Conservation (phyloP, 2,797 vertebrate species). For the Babyrousa celebensis region DNA sequence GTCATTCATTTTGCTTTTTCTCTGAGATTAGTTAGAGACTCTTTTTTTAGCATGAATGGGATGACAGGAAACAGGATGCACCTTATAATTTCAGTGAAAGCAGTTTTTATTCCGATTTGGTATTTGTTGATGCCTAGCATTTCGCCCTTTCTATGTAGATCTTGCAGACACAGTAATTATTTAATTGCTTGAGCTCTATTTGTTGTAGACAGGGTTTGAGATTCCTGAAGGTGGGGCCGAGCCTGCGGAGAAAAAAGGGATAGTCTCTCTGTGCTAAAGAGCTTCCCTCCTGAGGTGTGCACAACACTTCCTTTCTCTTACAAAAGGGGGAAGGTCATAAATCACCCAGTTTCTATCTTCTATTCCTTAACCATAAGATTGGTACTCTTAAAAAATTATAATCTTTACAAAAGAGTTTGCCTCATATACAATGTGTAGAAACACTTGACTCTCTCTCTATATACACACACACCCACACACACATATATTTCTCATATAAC, state of each 20-base stretch:
- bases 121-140: not conserved
- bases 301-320: not conserved
- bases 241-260: not conserved
- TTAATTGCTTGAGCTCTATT: conserved; percentile 11
- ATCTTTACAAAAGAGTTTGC: not conserved
- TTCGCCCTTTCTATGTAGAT: not conserved
- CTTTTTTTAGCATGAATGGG: conserved; percentile 33
- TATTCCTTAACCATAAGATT: conserved; percentile 23
- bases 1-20: conserved; percentile 78
- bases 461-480: not conserved
- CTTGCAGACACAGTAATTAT: conserved; percentile 25
- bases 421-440: not conserved
- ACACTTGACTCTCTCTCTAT: not conserved
- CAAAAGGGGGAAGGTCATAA: not conserved
- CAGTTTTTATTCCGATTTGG: not conserved
- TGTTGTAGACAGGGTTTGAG: not conserved
- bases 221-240: not conserved
- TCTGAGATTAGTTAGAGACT: conserved; percentile 57
- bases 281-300: not conserved
- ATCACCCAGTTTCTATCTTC: not conserved
- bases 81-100: conserved; percentile 64
- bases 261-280: not conserved
- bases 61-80: conserved; percentile 47
- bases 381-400: conserved; percentile 1
- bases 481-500: not conserved